These are phyloP conservation scores for Aplodontia rufa DNA, from an alignment of 2,113 vertebrate species.

Conservation along the genomic window DNA sequence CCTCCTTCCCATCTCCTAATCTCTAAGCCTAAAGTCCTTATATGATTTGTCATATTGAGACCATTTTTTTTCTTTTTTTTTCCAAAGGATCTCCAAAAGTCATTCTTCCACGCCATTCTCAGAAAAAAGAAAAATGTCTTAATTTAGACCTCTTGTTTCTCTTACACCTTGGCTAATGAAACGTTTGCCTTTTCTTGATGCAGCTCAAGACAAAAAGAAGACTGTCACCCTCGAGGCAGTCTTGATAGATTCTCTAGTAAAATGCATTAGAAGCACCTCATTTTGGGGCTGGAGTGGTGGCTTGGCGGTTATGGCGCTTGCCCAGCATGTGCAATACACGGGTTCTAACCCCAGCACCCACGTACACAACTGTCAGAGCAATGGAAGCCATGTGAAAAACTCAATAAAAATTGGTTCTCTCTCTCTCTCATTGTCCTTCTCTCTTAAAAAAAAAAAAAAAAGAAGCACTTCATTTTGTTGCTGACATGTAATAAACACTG, in stretches of 20 bases:
- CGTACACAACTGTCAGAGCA: too few relatives aligned
- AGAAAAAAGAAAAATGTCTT: constrained; percentile 41
- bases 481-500: neutral
- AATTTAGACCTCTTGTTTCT: constrained; percentile 9
- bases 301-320: too few relatives aligned
- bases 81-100: constrained; percentile 16
- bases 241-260: neutral
- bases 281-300: too few relatives aligned
- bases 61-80: neutral
- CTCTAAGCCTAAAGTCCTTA: neutral
- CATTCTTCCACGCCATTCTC: neutral
- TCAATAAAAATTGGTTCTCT: too few relatives aligned
- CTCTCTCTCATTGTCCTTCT: too few relatives aligned
- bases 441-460: too few relatives aligned
- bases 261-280: neutral
- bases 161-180: neutral
- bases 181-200: neutral
- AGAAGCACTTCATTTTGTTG: neutral
- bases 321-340: too few relatives aligned
- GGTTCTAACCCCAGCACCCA: too few relatives aligned
- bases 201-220: neutral
- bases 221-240: neutral
- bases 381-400: too few relatives aligned
- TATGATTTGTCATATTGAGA: constrained; percentile 4
- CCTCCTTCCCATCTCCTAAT: constrained; percentile 47